A percentile compares a stretch with the other conserved stretches of the same genome.
Conservation (phyloP, 1,140 invertebrate species). For the Sogatella furcifera region DNA sequence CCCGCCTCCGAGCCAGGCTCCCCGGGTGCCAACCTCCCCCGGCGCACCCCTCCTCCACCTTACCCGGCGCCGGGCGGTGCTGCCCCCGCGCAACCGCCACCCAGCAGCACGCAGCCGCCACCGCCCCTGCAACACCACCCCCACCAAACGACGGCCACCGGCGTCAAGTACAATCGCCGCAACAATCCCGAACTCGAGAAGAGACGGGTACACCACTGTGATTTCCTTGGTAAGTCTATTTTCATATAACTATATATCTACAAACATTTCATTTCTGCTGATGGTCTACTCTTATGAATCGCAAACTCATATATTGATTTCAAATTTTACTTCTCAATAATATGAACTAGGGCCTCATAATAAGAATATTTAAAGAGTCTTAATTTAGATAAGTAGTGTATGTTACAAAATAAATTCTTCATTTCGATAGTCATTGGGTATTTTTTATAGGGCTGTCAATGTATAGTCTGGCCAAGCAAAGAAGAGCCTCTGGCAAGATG, state of each 20-base stretch:
- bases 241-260: neutral
- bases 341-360: too few relatives aligned
- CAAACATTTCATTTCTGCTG: too few relatives aligned
- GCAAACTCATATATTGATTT: too few relatives aligned
- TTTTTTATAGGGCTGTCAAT: too few relatives aligned
- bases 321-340: too few relatives aligned
- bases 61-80: constrained; percentile 18
- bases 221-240: constrained; percentile 71
- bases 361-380: too few relatives aligned
- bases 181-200: constrained; percentile 95
- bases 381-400: too few relatives aligned
- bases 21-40: constrained; percentile 46
- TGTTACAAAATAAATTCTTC: too few relatives aligned
- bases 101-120: constrained; percentile 30
- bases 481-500: too few relatives aligned
- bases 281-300: too few relatives aligned
- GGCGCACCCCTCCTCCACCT: constrained; percentile 26
- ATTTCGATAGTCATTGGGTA: too few relatives aligned
- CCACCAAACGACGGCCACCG: constrained; percentile 23
- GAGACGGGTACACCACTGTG: constrained; percentile 86
- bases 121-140: constrained; percentile 38
- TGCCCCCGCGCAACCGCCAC: constrained; percentile 30
- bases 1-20: constrained; percentile 74
- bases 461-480: too few relatives aligned
- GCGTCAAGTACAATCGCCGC: constrained; percentile 71